Evolutionary conservation across 2,797 vertebrate species (phyloP), one percentile per base, ranked within the genome.

Genomic region (Sebastes nivosus): DNA sequence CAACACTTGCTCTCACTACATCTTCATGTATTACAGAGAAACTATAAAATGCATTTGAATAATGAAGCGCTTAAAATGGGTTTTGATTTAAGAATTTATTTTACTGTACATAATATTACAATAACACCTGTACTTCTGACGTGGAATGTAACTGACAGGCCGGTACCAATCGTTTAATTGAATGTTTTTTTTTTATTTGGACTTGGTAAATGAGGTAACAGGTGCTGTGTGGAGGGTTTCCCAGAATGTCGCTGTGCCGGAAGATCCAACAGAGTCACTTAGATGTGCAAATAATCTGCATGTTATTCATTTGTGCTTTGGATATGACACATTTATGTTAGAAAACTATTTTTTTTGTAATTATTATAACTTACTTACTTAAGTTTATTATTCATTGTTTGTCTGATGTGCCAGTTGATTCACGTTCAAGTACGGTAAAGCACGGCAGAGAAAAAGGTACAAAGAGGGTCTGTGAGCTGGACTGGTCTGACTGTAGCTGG

Each of bases 81-180:
- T 63, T 72, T 72, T 58, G 0, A 27, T 46, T 34, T 1, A 11
- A 58, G 27, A 70, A 32, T 79, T 54, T 79, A 78, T 75, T 83
- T 61, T n/a, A 50, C 5, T 30, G 13, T 59, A 69, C 13, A 69
- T 38, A 18, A 42, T 18, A 77, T 34, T 63, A 54, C 11, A 77
- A 66, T 65, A 60, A 60, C 59, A 64, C 4, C 4, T 9, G 4
- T 12, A 64, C 5, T 1, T 24, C 18, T 58, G 2, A 55, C 27
- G 9, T 32, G 68, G 38, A 80, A 72, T 68, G 29, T 72, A 10
- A 57, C 22, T 3, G 18, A 58, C n/a, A 55, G 36, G 13, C 14
- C 6, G 6, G 8, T n/a, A 67, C 25, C 34, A 29, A 38, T 29
- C 4, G 3, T 67, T 50, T 5, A 25, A 65, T 13, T 25, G 24